Percentiles rank a stretch among this genome's conserved stretches.
Conservation (phyloP, 2,113 vertebrate genomes). For the Triplophysa siluroides region DNA sequence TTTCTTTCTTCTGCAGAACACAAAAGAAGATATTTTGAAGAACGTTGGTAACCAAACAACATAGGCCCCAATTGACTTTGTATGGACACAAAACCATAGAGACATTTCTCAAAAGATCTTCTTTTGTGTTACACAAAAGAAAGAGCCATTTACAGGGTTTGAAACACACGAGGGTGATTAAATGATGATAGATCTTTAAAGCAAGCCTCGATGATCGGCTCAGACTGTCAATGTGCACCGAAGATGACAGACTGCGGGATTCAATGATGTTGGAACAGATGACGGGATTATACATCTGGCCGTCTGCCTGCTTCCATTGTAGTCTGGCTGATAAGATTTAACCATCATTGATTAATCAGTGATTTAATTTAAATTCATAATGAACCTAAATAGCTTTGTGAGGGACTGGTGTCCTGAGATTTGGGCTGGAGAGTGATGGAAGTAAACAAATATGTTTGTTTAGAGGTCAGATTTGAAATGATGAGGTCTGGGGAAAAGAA, state of each 20-base stretch:
- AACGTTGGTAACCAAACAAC: too few relatives aligned
- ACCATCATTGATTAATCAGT: conserved; percentile 41
- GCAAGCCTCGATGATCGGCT: not conserved
- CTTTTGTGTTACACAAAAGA: too few relatives aligned
- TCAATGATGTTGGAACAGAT: not conserved
- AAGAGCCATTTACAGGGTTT: too few relatives aligned
- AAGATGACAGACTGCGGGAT: not conserved
- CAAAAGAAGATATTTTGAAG: too few relatives aligned
- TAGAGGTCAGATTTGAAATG: conserved; percentile 2
- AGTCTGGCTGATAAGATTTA: conserved; percentile 38
- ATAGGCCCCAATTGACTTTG: too few relatives aligned
- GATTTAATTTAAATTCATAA: conserved; percentile 51
- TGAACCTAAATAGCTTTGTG: conserved; percentile 12
- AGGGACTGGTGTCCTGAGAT: conserved; percentile 38
- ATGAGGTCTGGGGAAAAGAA: not conserved
- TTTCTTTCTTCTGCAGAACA: too few relatives aligned
- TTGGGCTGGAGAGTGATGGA: conserved; percentile 4
- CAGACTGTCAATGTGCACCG: not conserved
- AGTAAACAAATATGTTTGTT: not conserved
- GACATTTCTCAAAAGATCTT: too few relatives aligned
- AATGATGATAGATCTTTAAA: too few relatives aligned
- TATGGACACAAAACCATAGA: too few relatives aligned
- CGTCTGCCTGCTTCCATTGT: conserved; percentile 1
- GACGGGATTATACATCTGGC: not conserved
- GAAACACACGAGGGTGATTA: too few relatives aligned